A percentile compares a stretch with the other conserved stretches of the same genome.
phyloP scores from a whole-genome alignment of 2,113 vertebrate genomes.

The mouse (Mus musculus) region GRCm39 chr13:16370001-16370500 shows the following conservation, averaged over 20 bases:
- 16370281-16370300: neutral
- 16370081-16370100: too few relatives aligned
- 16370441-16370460: neutral
- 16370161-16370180: too few relatives aligned
- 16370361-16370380: neutral
- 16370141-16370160: too few relatives aligned
- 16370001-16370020: too few relatives aligned
- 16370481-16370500: neutral
- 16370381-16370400: neutral
- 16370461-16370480: neutral
- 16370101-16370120: too few relatives aligned
- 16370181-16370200: too few relatives aligned
- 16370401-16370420: neutral
- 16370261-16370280: neutral
- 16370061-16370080: too few relatives aligned
- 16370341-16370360: neutral
- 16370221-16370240: neutral
- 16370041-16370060: too few relatives aligned
- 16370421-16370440: neutral
- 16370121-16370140: too few relatives aligned
- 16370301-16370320: neutral
- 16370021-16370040: too few relatives aligned
- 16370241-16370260: neutral
- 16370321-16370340: neutral
- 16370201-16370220: too few relatives aligned